Base-by-base conservation (phyloP, 2,113 vertebrate genomes). In the Phylloscopus trochilus region DNA sequence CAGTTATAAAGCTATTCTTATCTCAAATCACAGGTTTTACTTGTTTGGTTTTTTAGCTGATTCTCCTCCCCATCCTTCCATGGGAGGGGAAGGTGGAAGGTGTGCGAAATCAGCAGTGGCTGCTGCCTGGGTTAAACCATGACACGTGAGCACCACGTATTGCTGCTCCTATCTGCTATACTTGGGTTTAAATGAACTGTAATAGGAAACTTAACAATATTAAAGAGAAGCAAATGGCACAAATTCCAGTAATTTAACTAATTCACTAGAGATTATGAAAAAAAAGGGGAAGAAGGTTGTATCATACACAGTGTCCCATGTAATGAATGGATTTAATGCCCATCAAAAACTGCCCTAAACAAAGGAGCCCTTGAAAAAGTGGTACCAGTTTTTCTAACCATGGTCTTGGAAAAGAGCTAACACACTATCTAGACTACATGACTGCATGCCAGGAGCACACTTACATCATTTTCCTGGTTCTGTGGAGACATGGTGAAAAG, bases 101-200 rank as follows among this genome's bases (percentile, higher is more conserved):
- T 26, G 23, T 22, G 39, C 35, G 30, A n/a, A 55, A 55, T 15
- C n/a, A 31, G 30, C n/a, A 68, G 23, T 30, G n/a, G n/a, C 39
- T 83, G 46, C 24, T 68, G 39, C 53, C 53, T 22, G 30, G n/a
- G 14, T 62, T 43, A 62, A 62, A 55, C 47, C 30, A 27, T 27
- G 16, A 35, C 55, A 41, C 17, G 5, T 0, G 2, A 2, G 2
- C 37, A 70, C 43, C 12, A 1, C 4, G 8, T 15, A 55, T 17
- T 22, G 10, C 43, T 64, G 44, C 30, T 87, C 27, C 51, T 58
- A 41, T 41, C 66, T 60, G 33, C 41, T 79, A 49, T 15, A 26
- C 37, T 35, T 20, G 8, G 44, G 78, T 78, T 84, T 56, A 2
- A 55, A 87, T 31, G 28, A 73, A 15, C 13, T 79, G 15, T 11